Percentiles rank a stretch among this genome's conserved stretches.
Evolutionary conservation across 1,140 invertebrate genomes (phyloP).

Genomic region (Cherax quadricarinatus): DNA sequence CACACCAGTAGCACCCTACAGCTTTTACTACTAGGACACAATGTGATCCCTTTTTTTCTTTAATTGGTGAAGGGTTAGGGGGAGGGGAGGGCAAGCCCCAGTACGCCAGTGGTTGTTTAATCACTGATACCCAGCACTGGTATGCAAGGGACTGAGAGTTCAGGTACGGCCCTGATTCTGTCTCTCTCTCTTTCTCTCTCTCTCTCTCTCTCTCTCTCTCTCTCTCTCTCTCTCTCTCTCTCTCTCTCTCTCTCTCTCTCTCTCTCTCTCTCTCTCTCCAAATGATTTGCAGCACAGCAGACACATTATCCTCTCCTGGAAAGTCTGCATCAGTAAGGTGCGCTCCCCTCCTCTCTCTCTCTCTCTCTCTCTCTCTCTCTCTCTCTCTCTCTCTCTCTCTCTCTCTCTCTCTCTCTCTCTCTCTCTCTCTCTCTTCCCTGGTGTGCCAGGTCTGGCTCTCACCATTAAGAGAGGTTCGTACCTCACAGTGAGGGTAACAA

Average conservation of each 20-base stretch:
- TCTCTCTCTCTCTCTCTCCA: not conserved
- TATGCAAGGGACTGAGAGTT: not conserved
- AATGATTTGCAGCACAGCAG: not conserved
- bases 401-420: not conserved
- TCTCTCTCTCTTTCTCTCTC: not conserved
- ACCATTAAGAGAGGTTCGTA: slow-evolving; percentile 7
- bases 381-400: not conserved
- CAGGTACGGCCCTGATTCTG: not conserved
- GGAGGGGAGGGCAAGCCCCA: no score
- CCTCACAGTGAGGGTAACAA: slow-evolving; percentile 14
- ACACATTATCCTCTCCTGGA: not conserved
- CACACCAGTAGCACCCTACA: not conserved
- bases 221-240: not conserved
- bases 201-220: not conserved
- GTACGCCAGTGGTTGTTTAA: no score
- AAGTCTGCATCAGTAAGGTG: not conserved
- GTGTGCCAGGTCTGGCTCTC: not conserved
- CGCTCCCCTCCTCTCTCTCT: not conserved
- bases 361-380: not conserved
- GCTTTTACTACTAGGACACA: slow-evolving; percentile 10
- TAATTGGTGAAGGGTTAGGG: no score
- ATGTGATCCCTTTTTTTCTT: not conserved
- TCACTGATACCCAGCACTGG: no score
- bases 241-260: not conserved
- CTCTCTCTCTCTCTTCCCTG: not conserved